phyloP scores from a whole-genome alignment of 2,888 invertebrate genomes.

The Papilio gigon region DNA sequence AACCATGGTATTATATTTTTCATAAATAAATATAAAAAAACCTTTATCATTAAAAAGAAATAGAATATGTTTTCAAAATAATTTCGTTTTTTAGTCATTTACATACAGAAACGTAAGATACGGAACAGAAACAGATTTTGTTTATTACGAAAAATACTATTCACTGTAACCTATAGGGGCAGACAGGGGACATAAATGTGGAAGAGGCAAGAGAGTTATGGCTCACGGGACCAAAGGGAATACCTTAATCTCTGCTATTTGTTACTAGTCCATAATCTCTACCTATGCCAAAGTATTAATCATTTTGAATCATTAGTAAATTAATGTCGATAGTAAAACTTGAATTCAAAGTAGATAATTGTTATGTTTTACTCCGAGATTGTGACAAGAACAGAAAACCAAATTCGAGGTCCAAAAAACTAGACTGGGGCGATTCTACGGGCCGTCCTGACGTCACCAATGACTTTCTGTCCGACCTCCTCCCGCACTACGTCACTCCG shows the following conservation, averaged over 20 bases:
- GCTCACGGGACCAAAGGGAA: too few relatives aligned
- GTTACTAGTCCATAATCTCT: too few relatives aligned
- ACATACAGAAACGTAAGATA: too few relatives aligned
- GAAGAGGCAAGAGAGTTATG: too few relatives aligned
- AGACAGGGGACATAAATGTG: too few relatives aligned
- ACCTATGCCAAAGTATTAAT: too few relatives aligned
- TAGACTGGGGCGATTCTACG: slow-evolving; percentile 66
- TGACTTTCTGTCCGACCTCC: slow-evolving; percentile 72
- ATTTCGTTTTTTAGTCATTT: neutral
- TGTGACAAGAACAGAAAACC: slow-evolving; percentile 60
- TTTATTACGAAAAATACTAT: too few relatives aligned
- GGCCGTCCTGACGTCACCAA: slow-evolving; percentile 54
- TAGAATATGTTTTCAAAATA: neutral
- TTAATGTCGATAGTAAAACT: too few relatives aligned
- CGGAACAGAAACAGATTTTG: too few relatives aligned
- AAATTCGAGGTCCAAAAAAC: slow-evolving; percentile 50
- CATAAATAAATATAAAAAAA: neutral
- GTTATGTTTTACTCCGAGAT: slow-evolving; percentile 46
- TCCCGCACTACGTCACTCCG: slow-evolving; percentile 77
- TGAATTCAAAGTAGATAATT: neutral
- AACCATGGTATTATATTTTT: slow-evolving; percentile 56
- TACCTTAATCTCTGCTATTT: too few relatives aligned
- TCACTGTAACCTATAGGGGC: too few relatives aligned
- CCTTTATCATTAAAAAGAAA: neutral
- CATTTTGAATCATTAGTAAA: too few relatives aligned